A percentile compares a stretch with the other conserved stretches of the same genome.
Evolutionary conservation across 2,888 invertebrate genomes (phyloP).

Genomic region (Lepeophtheirus nordmannii): DNA sequence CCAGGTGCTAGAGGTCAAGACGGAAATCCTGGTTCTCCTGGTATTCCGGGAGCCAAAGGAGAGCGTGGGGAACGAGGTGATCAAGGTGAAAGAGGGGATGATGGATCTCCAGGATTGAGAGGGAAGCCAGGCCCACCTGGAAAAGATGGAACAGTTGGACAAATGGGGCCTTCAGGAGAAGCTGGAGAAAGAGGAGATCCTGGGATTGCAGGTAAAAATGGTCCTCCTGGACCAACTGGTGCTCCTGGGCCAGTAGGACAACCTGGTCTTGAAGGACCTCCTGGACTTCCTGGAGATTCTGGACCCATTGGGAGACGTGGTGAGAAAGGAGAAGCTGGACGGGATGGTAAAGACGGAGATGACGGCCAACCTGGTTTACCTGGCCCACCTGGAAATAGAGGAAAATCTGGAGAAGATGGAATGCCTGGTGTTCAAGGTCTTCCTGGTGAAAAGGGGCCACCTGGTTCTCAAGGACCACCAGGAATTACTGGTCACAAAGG

Average conservation of each 20-base stretch:
- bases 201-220: constrained; percentile 37
- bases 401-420: constrained; percentile 20
- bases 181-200: constrained; percentile 38
- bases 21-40: constrained; percentile 36
- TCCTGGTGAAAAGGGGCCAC: constrained; percentile 29
- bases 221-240: constrained; percentile 31
- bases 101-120: constrained; percentile 28
- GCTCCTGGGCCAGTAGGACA: constrained; percentile 30
- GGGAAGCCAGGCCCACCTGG: constrained; percentile 32
- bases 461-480: constrained; percentile 29
- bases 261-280: constrained; percentile 31
- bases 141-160: constrained; percentile 39
- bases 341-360: constrained; percentile 24
- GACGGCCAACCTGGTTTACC: constrained; percentile 24
- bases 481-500: constrained; percentile 34
- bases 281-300: constrained; percentile 28
- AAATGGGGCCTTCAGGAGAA: constrained; percentile 37
- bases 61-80: constrained; percentile 22
- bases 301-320: constrained; percentile 29
- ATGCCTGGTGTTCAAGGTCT: constrained; percentile 26
- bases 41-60: constrained; percentile 32
- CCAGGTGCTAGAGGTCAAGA: constrained; percentile 39
- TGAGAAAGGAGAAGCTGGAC: constrained; percentile 23
- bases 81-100: constrained; percentile 13
- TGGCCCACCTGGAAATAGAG: constrained; percentile 29